Evolutionary conservation across 2,797 vertebrate genomes (phyloP).

Genomic region (Rhinella marina): DNA sequence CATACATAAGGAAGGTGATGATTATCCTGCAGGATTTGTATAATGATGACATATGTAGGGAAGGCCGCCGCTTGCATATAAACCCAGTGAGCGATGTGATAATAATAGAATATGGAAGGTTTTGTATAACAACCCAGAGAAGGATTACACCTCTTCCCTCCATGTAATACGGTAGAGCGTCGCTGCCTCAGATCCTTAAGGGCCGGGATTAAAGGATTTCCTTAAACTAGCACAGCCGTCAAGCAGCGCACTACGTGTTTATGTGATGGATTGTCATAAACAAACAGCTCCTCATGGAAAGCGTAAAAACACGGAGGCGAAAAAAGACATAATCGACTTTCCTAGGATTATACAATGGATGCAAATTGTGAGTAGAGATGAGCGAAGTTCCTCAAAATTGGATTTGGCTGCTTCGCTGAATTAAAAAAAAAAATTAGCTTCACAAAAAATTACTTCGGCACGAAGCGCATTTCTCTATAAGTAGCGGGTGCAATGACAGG

Average conservation of each 20-base stretch:
- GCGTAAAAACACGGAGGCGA: neutral
- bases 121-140: slow-evolving; percentile 34
- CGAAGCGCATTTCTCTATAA: too few species aligned
- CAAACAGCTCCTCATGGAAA: slow-evolving; percentile 19
- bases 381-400: too few species aligned
- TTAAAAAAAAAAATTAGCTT: too few species aligned
- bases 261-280: slow-evolving; percentile 36
- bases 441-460: too few species aligned
- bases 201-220: slow-evolving; percentile 46
- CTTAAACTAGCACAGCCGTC: slow-evolving; percentile 28
- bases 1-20: neutral
- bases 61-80: neutral
- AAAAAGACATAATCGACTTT: neutral
- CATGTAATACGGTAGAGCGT: neutral
- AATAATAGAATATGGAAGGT: neutral
- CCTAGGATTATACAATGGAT: too few species aligned
- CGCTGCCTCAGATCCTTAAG: slow-evolving; percentile 6
- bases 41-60: neutral
- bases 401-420: too few species aligned
- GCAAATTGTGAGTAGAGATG: neutral
- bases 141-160: slow-evolving; percentile 39
- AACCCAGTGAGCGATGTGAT: slow-evolving; percentile 26
- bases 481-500: too few species aligned
- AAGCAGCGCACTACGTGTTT: slow-evolving; percentile 9
- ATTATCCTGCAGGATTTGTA: neutral